phyloP scores from a whole-genome alignment of 2,797 vertebrate genomes.

The Premnoplex brunnescens region DNA sequence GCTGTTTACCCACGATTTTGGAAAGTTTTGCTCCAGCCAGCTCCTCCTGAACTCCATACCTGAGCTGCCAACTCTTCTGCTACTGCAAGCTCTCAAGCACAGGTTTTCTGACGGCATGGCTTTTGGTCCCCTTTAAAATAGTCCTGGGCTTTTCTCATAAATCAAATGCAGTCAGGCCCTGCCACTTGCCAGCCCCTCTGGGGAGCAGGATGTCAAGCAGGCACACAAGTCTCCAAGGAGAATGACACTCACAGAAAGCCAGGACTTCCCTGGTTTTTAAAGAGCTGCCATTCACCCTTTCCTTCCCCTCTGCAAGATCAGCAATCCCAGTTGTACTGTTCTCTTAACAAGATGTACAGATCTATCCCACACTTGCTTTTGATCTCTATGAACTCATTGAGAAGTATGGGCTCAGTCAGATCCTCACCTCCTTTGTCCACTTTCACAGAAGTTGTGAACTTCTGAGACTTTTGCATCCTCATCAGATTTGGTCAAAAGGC shows the following conservation, averaged over 20 bases:
- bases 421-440: accelerated
- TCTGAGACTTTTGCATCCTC: background rate
- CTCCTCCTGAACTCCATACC: background rate
- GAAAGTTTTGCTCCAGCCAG: background rate
- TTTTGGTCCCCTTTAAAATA: background rate
- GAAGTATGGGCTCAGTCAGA: background rate
- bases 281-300: background rate
- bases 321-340: background rate
- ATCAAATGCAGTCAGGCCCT: background rate
- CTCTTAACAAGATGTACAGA: background rate
- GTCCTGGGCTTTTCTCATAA: background rate
- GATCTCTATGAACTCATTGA: background rate
- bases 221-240: background rate
- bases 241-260: background rate
- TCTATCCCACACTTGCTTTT: background rate
- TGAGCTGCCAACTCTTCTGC: background rate
- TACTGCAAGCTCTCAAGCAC: background rate
- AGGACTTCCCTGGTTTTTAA: background rate
- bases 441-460: background rate
- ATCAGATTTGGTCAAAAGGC: background rate
- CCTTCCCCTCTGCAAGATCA: background rate
- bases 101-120: background rate
- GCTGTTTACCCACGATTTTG: background rate
- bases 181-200: background rate
- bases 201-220: conserved; percentile 7